These are phyloP conservation scores for Trichonephila clavipes DNA, from an alignment of 1,140 invertebrate species.

Conservation along the genomic window DNA sequence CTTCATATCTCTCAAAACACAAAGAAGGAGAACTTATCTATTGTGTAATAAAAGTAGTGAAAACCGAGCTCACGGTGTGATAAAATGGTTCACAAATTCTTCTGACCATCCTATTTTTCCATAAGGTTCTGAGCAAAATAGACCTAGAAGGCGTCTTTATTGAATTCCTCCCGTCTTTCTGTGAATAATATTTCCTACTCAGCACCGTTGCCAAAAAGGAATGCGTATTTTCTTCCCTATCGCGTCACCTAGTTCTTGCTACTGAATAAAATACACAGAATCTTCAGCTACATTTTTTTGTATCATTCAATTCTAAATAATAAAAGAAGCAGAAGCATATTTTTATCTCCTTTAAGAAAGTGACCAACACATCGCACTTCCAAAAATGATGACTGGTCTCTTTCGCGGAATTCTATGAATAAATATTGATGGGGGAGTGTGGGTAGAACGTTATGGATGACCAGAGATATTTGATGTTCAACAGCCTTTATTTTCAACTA, in stretches of 20 bases:
- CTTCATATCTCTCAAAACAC: background rate
- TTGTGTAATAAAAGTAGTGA: background rate
- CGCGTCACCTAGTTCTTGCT: background rate
- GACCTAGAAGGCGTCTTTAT: background rate
- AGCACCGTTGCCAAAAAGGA: background rate
- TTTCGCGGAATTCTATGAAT: background rate
- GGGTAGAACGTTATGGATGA: too few species aligned
- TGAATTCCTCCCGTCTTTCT: background rate
- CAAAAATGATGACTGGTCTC: background rate
- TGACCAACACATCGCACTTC: background rate
- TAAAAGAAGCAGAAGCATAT: background rate
- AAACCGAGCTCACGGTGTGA: background rate
- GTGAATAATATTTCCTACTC: slow-evolving; percentile 3
- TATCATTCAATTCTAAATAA: background rate
- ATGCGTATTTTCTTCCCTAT: background rate
- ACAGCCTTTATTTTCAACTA: too few species aligned
- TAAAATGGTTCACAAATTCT: background rate
- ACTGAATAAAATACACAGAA: background rate
- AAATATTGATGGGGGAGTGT: background rate
- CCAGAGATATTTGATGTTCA: too few species aligned
- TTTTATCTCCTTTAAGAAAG: background rate
- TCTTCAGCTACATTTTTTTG: background rate
- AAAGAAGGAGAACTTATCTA: background rate
- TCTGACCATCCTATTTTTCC: background rate
- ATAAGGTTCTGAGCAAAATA: background rate